phyloP scores from a whole-genome alignment of 2,113 vertebrate genomes.

The Nothoprocta perdicaria region DNA sequence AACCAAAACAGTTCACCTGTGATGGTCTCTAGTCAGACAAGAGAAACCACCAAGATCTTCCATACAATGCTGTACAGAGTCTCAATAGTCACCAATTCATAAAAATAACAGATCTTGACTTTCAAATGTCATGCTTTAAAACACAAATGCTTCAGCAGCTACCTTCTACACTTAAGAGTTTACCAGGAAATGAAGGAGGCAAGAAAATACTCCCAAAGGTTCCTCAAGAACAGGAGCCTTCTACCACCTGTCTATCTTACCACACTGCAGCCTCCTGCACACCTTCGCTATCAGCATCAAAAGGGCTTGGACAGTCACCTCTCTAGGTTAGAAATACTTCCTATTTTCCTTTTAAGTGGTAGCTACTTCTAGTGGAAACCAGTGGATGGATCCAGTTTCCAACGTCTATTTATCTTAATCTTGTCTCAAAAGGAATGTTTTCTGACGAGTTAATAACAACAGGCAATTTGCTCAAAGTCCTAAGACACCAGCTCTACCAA shows the following conservation, averaged over 20 bases:
- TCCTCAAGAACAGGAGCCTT: not conserved
- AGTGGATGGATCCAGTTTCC: not conserved
- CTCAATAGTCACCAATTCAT: not conserved
- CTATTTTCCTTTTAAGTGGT: not conserved
- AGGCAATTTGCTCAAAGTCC: not conserved
- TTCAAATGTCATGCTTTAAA: not conserved
- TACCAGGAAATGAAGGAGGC: not conserved
- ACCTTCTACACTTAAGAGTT: not conserved
- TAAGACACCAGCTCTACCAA: rapidly evolving
- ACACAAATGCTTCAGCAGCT: not conserved
- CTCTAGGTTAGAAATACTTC: not conserved
- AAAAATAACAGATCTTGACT: not conserved
- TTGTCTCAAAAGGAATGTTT: not conserved
- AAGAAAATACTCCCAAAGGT: not conserved
- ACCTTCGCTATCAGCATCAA: not conserved
- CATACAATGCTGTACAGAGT: not conserved
- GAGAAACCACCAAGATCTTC: not conserved
- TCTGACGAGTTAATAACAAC: not conserved
- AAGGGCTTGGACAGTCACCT: not conserved
- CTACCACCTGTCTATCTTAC: not conserved
- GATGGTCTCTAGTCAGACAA: rapidly evolving
- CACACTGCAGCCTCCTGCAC: not conserved
- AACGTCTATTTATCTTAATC: not conserved
- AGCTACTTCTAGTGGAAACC: not conserved
- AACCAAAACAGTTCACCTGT: not conserved